Conservation (phyloP, 2,888 invertebrate genomes). For the Polyommatus icarus region DNA sequence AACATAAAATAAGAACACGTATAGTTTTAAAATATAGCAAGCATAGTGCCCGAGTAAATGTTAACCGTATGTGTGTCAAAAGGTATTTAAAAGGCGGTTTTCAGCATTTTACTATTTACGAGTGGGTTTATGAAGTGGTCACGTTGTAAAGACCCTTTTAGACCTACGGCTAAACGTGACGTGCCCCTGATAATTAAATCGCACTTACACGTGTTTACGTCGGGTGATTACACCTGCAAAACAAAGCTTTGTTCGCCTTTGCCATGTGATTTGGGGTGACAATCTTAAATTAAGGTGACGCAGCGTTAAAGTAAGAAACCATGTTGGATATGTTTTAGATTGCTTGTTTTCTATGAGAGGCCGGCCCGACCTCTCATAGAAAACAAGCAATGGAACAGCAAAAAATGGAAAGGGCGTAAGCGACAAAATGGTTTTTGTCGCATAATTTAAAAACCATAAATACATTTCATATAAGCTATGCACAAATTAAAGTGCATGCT, state of each 20-base stretch:
- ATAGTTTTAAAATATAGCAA: not conserved
- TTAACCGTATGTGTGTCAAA: constrained; percentile 14
- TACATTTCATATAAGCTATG: too few species aligned
- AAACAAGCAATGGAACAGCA: too few species aligned
- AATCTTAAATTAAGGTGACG: too few species aligned
- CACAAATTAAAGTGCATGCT: too few species aligned
- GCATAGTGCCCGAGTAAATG: not conserved
- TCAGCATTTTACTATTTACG: constrained; percentile 11
- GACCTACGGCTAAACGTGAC: not conserved
- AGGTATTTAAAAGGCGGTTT: constrained; percentile 10
- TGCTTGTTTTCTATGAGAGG: too few species aligned
- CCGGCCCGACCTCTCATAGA: too few species aligned
- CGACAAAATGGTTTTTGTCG: too few species aligned
- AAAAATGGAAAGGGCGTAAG: too few species aligned
- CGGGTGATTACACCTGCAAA: not conserved
- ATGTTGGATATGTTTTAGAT: too few species aligned
- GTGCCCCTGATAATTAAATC: constrained; percentile 11
- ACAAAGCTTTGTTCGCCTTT: not conserved
- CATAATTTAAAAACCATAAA: too few species aligned
- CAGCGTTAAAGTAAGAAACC: too few species aligned
- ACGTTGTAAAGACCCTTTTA: constrained; percentile 20
- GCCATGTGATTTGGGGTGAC: too few species aligned
- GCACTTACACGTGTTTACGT: not conserved
- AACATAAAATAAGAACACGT: not conserved
- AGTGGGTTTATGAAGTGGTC: constrained; percentile 17